phyloP scores from a whole-genome alignment of 2,113 vertebrate genomes.

The Castor canadensis region DNA sequence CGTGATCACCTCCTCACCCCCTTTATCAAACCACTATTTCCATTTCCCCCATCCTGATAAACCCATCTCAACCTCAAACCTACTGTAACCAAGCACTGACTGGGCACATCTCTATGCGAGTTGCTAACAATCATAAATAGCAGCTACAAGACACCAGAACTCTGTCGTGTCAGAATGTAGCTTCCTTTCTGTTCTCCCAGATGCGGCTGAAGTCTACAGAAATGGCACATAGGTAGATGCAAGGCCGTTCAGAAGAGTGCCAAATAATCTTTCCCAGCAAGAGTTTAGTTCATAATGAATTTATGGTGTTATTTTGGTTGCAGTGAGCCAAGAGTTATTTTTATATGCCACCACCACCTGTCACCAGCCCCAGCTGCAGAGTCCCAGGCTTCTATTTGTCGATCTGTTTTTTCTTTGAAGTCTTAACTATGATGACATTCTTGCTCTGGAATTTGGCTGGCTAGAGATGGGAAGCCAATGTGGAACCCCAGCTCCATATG shows the following conservation, averaged over 20 bases:
- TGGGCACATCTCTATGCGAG: neutral
- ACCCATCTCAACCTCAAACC: neutral
- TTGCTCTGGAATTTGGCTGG: neutral
- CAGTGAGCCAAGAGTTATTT: neutral
- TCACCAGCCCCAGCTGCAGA: neutral
- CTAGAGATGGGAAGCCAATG: neutral
- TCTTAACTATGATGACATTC: neutral
- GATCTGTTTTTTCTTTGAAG: neutral
- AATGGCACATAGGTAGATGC: neutral
- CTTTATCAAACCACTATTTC: fast-evolving
- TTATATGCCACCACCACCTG: neutral
- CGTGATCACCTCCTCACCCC: neutral
- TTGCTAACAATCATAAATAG: neutral
- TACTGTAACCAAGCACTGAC: neutral
- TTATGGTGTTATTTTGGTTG: neutral
- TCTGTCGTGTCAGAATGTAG: neutral
- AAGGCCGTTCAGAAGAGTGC: neutral
- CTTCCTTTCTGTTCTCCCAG: neutral
- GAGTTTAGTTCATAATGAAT: neutral
- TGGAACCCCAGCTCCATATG: neutral
- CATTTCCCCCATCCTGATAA: neutral
- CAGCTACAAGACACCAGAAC: neutral
- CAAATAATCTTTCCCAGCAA: neutral
- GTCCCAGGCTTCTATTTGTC: neutral
- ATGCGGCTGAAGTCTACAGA: neutral